A percentile compares a stretch with the other conserved stretches of the same genome.
Evolutionary conservation across 2,113 vertebrate genomes (phyloP).

Genomic region (Notothenia coriiceps): DNA sequence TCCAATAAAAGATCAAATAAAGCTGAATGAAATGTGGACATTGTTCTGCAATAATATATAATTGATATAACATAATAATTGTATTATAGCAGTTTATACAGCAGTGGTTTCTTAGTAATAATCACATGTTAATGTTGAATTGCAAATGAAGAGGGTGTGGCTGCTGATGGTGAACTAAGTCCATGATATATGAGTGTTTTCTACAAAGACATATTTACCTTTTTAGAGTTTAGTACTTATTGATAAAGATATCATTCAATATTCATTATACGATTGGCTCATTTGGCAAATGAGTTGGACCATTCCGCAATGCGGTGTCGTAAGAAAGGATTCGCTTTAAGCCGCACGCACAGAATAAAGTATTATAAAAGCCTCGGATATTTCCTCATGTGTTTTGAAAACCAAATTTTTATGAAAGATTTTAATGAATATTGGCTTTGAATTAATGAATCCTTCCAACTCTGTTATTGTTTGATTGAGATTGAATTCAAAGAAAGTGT

Average conservation of each 20-base stretch:
- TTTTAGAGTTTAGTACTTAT: background rate
- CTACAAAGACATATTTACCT: too few species aligned
- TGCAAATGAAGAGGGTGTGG: too few species aligned
- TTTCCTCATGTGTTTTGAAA: background rate
- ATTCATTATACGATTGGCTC: background rate
- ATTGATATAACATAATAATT: too few species aligned
- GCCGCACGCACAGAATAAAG: background rate
- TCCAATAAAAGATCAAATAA: too few species aligned
- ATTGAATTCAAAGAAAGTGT: background rate
- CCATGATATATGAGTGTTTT: too few species aligned
- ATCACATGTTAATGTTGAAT: too few species aligned
- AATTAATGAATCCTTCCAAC: background rate
- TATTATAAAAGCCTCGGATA: background rate
- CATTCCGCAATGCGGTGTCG: background rate
- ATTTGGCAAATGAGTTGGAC: background rate
- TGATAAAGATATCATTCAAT: background rate
- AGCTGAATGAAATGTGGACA: too few species aligned
- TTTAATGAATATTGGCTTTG: slow-evolving; percentile 13
- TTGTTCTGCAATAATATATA: too few species aligned
- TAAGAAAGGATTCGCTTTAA: background rate
- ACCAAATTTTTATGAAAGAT: background rate
- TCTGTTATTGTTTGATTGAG: background rate
- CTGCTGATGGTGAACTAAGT: too few species aligned
- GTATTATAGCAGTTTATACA: too few species aligned
- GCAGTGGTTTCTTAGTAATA: too few species aligned